phyloP scores from a whole-genome alignment of 2,113 vertebrate species.

The Varanus salvator region DNA sequence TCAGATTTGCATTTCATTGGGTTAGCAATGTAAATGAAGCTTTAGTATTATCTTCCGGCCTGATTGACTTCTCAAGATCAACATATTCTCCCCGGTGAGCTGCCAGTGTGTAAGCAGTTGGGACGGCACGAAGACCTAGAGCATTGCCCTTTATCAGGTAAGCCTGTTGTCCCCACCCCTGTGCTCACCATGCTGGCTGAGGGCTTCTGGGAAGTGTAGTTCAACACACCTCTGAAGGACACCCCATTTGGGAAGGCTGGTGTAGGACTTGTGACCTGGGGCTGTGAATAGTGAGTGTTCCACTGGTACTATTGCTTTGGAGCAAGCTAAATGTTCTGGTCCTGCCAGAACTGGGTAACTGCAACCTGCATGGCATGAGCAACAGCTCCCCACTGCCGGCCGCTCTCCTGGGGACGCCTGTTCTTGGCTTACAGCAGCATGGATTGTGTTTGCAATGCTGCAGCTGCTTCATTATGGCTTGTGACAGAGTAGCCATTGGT shows the following conservation, averaged over 20 bases:
- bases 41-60: slow-evolving; percentile 14
- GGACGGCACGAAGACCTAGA: background rate
- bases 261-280: no score
- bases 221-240: no score
- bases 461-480: background rate
- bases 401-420: no score
- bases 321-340: no score
- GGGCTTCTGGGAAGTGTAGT: background rate
- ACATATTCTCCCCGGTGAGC: background rate
- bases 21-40: background rate
- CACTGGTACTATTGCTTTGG: no score
- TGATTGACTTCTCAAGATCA: slow-evolving; percentile 31
- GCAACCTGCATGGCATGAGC: background rate
- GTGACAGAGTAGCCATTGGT: no score
- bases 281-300: background rate
- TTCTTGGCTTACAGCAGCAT: background rate
- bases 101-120: background rate
- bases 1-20: slow-evolving; percentile 29
- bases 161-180: no score
- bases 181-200: background rate
- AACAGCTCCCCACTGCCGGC: background rate
- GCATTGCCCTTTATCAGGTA: background rate
- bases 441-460: background rate
- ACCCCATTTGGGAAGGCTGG: no score
- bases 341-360: no score